A percentile compares a stretch with the other conserved stretches of the same genome.
Evolutionary conservation across 2,888 invertebrate genomes (phyloP).

Genomic region (Bibio marci): DNA sequence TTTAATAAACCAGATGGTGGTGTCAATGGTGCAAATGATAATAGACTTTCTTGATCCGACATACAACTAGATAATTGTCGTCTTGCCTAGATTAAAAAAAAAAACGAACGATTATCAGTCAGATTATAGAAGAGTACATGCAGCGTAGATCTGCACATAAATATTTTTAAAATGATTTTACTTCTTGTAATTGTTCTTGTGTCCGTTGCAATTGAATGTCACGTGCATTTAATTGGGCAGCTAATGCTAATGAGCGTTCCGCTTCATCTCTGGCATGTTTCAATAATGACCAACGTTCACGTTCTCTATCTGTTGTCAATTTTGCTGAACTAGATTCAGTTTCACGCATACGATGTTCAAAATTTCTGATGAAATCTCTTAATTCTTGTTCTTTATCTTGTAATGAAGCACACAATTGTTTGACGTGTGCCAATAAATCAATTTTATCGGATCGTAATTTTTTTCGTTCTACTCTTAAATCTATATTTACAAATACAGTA

Average conservation of each 20-base stretch:
- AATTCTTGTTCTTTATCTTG: slow-evolving; percentile 91
- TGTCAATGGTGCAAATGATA: slow-evolving; percentile 51
- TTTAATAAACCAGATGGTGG: slow-evolving; percentile 36
- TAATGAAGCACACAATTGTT: slow-evolving; percentile 80
- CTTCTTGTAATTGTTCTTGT: slow-evolving; percentile 67
- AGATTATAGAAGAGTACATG: no score
- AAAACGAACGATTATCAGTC: no score
- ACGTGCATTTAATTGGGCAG: slow-evolving; percentile 72
- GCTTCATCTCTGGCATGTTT: slow-evolving; percentile 82
- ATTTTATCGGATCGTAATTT: slow-evolving; percentile 84
- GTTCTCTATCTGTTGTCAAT: slow-evolving; percentile 52
- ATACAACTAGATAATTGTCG: slow-evolving; percentile 65
- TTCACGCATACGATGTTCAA: slow-evolving; percentile 77
- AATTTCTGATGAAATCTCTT: slow-evolving; percentile 84
- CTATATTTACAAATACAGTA: no score
- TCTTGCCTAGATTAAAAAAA: slow-evolving; percentile 36
- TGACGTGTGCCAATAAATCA: slow-evolving; percentile 85
- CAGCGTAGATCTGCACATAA: slow-evolving; percentile 1
- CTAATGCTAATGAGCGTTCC: slow-evolving; percentile 68
- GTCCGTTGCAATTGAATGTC: slow-evolving; percentile 74
- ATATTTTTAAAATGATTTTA: neutral
- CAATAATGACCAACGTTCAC: slow-evolving; percentile 75
- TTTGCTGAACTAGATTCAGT: slow-evolving; percentile 46
- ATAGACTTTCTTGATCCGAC: slow-evolving; percentile 69
- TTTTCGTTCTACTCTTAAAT: slow-evolving; percentile 77